Evolutionary conservation across 2,888 invertebrate genomes (phyloP).

Genomic region (Bembecia ichneumoniformis): DNA sequence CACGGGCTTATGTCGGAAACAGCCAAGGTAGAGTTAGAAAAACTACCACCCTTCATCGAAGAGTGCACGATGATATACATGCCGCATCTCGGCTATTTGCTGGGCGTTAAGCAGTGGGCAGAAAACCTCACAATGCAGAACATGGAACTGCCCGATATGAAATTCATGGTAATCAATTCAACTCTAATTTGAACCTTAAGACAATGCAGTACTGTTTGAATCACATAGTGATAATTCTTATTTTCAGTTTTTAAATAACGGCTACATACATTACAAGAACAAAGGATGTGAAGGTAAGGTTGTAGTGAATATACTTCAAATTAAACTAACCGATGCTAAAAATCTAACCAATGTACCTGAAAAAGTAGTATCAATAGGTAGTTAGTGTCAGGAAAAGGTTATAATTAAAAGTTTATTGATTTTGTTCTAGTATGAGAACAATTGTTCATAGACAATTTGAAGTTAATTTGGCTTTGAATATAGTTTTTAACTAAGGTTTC

Average conservation of each 20-base stretch:
- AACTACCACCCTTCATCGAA: constrained; percentile 76
- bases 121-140: constrained; percentile 67
- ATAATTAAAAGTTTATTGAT: too few relatives aligned
- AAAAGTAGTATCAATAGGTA: too few relatives aligned
- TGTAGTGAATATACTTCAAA: too few relatives aligned
- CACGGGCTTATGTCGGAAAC: constrained; percentile 81
- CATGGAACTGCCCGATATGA: constrained; percentile 75
- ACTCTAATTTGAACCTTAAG: not conserved
- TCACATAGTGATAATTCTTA: constrained; percentile 72
- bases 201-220: constrained; percentile 77
- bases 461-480: too few relatives aligned
- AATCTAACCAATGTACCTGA: too few relatives aligned
- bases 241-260: constrained; percentile 75
- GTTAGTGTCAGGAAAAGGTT: too few relatives aligned
- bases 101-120: constrained; percentile 80
- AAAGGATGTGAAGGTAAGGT: constrained; percentile 72
- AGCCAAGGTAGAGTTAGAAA: constrained; percentile 78
- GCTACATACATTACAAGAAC: constrained; percentile 80
- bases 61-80: constrained; percentile 79
- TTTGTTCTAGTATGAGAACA: too few relatives aligned
- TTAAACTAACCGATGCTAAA: too few relatives aligned
- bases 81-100: constrained; percentile 84
- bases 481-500: too few relatives aligned
- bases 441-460: too few relatives aligned
- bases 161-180: constrained; percentile 75